Evolutionary conservation across 2,888 invertebrate species (phyloP).

Genomic region (Thalpophila matura): DNA sequence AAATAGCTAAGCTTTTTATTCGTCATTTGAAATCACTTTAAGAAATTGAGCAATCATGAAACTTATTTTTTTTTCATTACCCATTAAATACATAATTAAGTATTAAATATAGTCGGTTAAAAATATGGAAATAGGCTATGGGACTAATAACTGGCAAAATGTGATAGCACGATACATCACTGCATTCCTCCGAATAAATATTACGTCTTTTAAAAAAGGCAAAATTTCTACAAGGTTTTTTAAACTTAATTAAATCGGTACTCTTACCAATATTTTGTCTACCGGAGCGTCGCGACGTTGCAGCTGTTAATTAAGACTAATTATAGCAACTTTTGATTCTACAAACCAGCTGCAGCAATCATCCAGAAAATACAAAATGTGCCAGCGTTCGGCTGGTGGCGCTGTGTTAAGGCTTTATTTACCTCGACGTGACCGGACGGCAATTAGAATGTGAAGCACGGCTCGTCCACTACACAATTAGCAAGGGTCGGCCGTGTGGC

Average conservation of each 20-base stretch:
- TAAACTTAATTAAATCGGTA: constrained; percentile 11
- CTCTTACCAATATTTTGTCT: neutral
- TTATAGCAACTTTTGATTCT: neutral
- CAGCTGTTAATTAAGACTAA: neutral
- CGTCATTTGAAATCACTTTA: neutral
- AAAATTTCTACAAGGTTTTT: constrained; percentile 7
- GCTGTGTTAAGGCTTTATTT: constrained; percentile 22
- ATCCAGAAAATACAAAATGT: neutral
- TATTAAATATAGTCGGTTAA: constrained; percentile 21
- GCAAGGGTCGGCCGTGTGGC: neutral
- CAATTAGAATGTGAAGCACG: constrained; percentile 35
- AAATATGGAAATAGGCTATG: too few relatives aligned
- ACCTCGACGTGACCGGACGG: constrained; percentile 16
- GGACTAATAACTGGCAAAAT: too few relatives aligned
- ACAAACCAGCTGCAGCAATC: neutral
- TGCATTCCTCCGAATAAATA: too few relatives aligned
- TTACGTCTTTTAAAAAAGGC: too few relatives aligned
- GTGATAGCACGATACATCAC: too few relatives aligned
- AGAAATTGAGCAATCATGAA: neutral
- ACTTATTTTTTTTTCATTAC: neutral
- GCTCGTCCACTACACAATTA: constrained; percentile 13
- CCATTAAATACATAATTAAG: constrained; percentile 23
- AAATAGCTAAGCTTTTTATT: constrained; percentile 24
- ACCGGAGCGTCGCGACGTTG: too few relatives aligned
- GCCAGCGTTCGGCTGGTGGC: neutral